Evolutionary conservation across 2,888 invertebrate species (phyloP), one percentile per base, ranked within the genome.

Genomic region (Hypsopygia costalis): DNA sequence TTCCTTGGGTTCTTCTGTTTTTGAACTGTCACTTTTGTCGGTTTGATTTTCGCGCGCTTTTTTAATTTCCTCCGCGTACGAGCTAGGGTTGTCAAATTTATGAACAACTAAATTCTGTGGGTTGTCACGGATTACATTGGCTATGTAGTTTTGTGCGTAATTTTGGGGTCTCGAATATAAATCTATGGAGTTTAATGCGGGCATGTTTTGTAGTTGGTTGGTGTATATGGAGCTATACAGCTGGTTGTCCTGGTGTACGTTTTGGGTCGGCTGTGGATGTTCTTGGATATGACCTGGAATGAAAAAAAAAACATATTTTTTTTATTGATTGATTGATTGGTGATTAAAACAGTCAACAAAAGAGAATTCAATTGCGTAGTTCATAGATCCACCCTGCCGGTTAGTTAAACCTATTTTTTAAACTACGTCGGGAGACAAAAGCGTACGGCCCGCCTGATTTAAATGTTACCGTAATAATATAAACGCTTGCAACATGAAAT

Each of bases 101-200:
- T 83, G 75, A 0, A 87, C 49, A 1, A 87, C 85, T 55, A 88
- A 52, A 34, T 88, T 88, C 49, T 87, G 85, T 0, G 88, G 86
- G 12, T 86, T 82, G 20, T 85, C 83, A 33, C 80, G 54, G 16
- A 58, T 64, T 1, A 33, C 12, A 6, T 31, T 31, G 1, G 61
- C 55, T 0, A 59, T 48, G 47, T 69, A 83, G 37, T 68, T 77
- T 47, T 79, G 81, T 0, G 71, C 46, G 46, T 76, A 86, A 33
- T 69, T 78, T 38, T 75, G 81, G 0, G 64, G 56, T 22, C 82
- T 61, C 0, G 77, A 50, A 46, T 83, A 87, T 1, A 81, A 38
- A 25, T 80, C 78, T 49, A 74, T 53, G 0, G 70, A 49, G 46
- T 72, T 76, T 1, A 76, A 20, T 0, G 74, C 58, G 1, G 79